A percentile compares a stretch with the other conserved stretches of the same genome.
phyloP scores from a whole-genome alignment of 2,113 vertebrate genomes.

The Anhinga rufa region DNA sequence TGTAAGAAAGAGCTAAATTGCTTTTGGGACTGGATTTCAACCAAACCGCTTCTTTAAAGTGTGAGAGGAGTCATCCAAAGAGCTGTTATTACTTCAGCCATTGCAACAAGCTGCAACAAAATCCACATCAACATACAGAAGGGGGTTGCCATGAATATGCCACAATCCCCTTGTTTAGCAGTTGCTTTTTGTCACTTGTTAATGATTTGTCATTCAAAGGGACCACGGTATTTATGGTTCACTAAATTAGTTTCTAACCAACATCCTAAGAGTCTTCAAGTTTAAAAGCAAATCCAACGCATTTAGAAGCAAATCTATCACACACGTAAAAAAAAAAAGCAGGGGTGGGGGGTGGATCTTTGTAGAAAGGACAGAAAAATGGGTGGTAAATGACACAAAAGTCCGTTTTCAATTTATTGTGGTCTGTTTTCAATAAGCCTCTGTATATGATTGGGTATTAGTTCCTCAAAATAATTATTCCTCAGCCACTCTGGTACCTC shows the following conservation, averaged over 20 bases:
- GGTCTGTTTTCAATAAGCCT: background rate
- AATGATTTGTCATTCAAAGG: constrained; percentile 27
- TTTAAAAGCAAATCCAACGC: background rate
- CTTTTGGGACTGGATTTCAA: background rate
- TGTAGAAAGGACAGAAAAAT: background rate
- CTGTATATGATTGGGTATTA: background rate
- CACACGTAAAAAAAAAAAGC: background rate
- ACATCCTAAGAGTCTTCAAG: constrained; percentile 1
- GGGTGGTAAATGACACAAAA: background rate
- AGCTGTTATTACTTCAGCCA: background rate
- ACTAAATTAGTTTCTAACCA: constrained; percentile 17
- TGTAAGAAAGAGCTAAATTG: background rate
- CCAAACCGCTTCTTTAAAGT: background rate
- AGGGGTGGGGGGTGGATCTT: background rate
- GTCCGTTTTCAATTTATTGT: background rate
- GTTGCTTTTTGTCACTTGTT: constrained; percentile 14
- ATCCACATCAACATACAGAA: background rate
- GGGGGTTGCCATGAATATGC: background rate
- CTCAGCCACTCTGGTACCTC: background rate
- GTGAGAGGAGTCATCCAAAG: background rate
- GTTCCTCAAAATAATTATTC: background rate
- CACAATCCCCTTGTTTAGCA: background rate
- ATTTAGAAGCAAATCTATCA: constrained; percentile 35
- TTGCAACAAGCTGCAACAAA: background rate
- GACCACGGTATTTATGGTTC: constrained; percentile 3